These are phyloP conservation scores for Charina bottae DNA, from an alignment of 2,113 vertebrate genomes.

Conservation along the genomic window DNA sequence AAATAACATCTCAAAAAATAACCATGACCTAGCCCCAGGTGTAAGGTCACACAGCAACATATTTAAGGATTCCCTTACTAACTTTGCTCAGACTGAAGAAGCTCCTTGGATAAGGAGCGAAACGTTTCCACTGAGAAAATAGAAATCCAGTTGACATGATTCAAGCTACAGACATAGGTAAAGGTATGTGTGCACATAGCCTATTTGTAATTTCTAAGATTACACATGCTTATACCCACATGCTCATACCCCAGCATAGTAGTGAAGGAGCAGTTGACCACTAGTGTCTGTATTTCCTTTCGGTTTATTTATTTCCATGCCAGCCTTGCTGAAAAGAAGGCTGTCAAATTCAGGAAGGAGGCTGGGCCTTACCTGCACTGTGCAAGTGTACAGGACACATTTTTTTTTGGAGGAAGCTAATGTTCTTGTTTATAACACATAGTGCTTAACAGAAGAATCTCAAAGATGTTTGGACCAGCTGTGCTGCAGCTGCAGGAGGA, in stretches of 20 bases:
- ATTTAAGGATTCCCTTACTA: no score
- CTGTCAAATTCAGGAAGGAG: constrained; percentile 29
- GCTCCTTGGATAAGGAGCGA: no score
- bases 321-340: not conserved
- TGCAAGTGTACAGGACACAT: not conserved
- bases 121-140: no score
- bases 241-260: not conserved
- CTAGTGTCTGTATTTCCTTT: not conserved
- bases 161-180: no score
- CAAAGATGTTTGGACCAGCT: constrained; percentile 51
- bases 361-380: constrained; percentile 9
- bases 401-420: constrained; percentile 11
- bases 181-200: not conserved
- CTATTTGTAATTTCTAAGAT: not conserved
- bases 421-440: constrained; percentile 33
- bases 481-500: constrained; percentile 52
- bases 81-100: no score
- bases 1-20: no score
- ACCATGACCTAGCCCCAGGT: no score
- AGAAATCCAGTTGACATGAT: no score
- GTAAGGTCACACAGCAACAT: no score
- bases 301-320: not conserved
- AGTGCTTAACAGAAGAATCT: constrained; percentile 8
- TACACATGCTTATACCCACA: not conserved
- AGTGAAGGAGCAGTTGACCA: not conserved